Evolutionary conservation across 2,797 vertebrate species (phyloP), one percentile per base, ranked within the genome.

Genomic region (Pangasius djambal): DNA sequence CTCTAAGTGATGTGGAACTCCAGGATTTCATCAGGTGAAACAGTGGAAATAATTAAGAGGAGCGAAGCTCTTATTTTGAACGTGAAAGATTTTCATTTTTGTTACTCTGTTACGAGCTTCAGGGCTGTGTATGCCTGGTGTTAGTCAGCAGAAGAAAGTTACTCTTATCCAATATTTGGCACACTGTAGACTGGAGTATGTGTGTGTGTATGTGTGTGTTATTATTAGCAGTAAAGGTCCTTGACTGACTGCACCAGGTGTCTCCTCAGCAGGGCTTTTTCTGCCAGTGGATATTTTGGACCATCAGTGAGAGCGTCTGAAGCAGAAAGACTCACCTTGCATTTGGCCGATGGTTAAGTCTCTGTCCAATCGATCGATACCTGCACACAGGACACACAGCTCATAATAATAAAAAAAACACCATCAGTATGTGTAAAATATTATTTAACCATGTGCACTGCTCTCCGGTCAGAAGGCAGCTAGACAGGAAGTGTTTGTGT

Each of bases 281-380:
- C 16, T 70, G 28, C 31, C n/a, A 10, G 34, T 72, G 16, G 4
- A 37, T 82, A 57, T 81, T 81, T 40, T 22, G 57, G 10, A 28
- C 10, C 57, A 3, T 9, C 18, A 31, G 77, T 9, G 48, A 52
- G 50, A 48, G n/a, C 20, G 13, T 4, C 18, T 20, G 18, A 28
- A 20, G 6, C 52, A 55, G 34, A 50, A 0, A 1, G 20, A 59
- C 65, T 69, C n/a, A 95, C 93, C 94, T 94, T 95, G 94, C 95
- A 95, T 95, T 90, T 96, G 95, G 28, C 94, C 95, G 7, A 95
- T 96, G 0, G 94, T 94, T 93, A 95, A 92, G 77, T 95, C 94
- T 93, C 95, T 91, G 92, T 96, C 95, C 90, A 96, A 88, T n/a
- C 94, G 91, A 85, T 95, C 93, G 13, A 96, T 94, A 86, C 95